Base-by-base conservation (phyloP, 1,140 invertebrate species). In the Macrosteles quadrilineatus region DNA sequence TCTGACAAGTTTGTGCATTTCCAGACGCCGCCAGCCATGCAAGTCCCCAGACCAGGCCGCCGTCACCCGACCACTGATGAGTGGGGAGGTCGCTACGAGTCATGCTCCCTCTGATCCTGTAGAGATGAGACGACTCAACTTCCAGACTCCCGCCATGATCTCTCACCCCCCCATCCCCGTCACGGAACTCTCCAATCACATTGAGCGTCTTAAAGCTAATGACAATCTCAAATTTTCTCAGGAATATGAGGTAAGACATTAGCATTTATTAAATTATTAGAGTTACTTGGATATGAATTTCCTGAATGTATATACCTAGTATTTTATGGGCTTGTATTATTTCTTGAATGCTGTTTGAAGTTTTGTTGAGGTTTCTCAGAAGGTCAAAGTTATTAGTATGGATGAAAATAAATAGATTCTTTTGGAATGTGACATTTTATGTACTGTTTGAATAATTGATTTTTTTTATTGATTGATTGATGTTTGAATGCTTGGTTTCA, bases 191-290 rank as follows among this genome's bases (percentile, higher is more conserved):
- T 86, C 90, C 9, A 93, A 96, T 80, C 97, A 99, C 78, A 98
- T 99, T 69, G 97, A 99, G 68, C 86, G 91, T 72, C 86, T 99
- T 4, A 99, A 99, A 84, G 85, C 92, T 30, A 98, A 96, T 76
- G 97, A 99, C 83, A 99, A 99, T 86, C 85, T 94, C 11, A 96
- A 98, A 80, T 99, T 99, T 81, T 96, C 94, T 25, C 94, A 97
- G 80, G 95, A 97, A 79, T 97, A 97, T 77, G 94, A 97, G 81
- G 83, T 83, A 73, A 69, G 72, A 25, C 36, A 30, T n/a, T 62
- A 17, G 9, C 9, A 43, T 17, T 17, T 43, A 9, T 11, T n/a
- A n/a, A 43, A 43, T 11, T 43, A 43, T 43, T 9, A 17, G 36
- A 17, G 36, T 17, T 43, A 17, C 17, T 43, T 43, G 17, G 36